A percentile compares a stretch with the other conserved stretches of the same genome.
These are phyloP conservation scores for Ceratina australensis DNA, from an alignment of 1,140 invertebrate genomes.

Conservation along the genomic window DNA sequence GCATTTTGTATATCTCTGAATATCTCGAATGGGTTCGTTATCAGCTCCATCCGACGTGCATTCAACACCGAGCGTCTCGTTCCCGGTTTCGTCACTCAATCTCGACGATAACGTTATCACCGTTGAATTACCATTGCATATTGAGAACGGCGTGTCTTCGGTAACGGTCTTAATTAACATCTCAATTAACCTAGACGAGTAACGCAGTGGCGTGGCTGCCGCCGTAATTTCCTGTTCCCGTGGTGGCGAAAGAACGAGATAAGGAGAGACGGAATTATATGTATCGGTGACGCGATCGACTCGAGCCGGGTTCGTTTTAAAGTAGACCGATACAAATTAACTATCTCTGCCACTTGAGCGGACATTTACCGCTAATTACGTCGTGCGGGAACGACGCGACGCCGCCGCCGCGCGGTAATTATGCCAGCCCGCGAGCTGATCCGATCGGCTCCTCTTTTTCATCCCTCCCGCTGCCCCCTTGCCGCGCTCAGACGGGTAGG, in stretches of 20 bases:
- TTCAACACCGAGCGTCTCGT: not conserved
- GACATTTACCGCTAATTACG: conserved; percentile 57
- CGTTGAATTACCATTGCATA: not conserved
- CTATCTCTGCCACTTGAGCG: conserved; percentile 44
- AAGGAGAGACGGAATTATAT: not conserved
- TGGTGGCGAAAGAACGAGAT: conserved; percentile 28
- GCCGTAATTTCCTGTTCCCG: conserved; percentile 30
- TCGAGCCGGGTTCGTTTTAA: not conserved
- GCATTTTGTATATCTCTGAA: too few relatives aligned
- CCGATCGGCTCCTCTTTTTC: conserved; percentile 12
- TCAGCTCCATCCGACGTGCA: not conserved
- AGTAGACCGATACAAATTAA: conserved; percentile 52
- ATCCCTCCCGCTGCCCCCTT: not conserved
- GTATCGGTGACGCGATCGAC: conserved; percentile 15
- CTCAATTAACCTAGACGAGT: conserved; percentile 18
- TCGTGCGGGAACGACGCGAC: conserved; percentile 30
- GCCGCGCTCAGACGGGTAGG: not conserved
- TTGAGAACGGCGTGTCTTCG: not conserved
- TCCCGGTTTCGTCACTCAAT: not conserved
- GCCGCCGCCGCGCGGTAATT: conserved; percentile 36
- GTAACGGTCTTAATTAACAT: conserved; percentile 44
- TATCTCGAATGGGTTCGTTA: too few relatives aligned
- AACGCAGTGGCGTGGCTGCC: not conserved
- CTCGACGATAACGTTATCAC: not conserved
- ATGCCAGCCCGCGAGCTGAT: conserved; percentile 24